Evolutionary conservation across 1,140 invertebrate species (phyloP).

Genomic region (Drosophila punjabiensis): DNA sequence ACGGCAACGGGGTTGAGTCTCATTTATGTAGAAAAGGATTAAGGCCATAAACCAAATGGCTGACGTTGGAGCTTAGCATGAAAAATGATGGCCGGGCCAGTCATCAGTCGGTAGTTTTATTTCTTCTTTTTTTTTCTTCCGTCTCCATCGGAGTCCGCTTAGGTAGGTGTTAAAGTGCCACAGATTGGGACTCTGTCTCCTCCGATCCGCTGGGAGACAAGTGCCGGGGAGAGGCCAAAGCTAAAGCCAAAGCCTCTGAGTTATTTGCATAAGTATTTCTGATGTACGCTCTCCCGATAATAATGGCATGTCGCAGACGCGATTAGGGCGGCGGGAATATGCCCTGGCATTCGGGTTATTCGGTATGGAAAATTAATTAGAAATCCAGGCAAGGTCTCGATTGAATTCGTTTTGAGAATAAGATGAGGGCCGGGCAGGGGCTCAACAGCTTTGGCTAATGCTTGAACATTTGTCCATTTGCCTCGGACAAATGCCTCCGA

Average conservation of each 20-base stretch:
- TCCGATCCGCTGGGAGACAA: slow-evolving; percentile 30
- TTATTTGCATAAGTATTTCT: slow-evolving; percentile 57
- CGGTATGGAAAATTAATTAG: slow-evolving; percentile 48
- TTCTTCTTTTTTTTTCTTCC: not conserved
- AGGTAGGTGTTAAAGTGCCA: slow-evolving; percentile 79
- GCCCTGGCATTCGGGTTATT: slow-evolving; percentile 32
- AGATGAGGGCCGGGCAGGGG: not conserved
- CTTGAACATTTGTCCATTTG: slow-evolving; percentile 71
- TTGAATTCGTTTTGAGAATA: slow-evolving; percentile 12
- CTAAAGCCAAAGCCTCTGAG: slow-evolving; percentile 38
- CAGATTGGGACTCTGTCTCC: slow-evolving; percentile 43
- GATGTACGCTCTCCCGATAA: slow-evolving; percentile 20
- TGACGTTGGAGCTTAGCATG: slow-evolving; percentile 82
- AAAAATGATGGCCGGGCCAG: slow-evolving; percentile 75
- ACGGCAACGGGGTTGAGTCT: slow-evolving; percentile 28
- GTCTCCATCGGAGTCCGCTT: slow-evolving; percentile 27
- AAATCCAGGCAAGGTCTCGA: slow-evolving; percentile 8
- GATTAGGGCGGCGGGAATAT: slow-evolving; percentile 26
- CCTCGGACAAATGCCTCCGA: slow-evolving; percentile 36
- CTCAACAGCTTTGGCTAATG: slow-evolving; percentile 58
- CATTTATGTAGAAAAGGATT: slow-evolving; percentile 84
- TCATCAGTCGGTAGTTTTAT: slow-evolving; percentile 58
- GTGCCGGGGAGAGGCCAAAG: slow-evolving; percentile 29
- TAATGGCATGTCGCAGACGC: slow-evolving; percentile 29
- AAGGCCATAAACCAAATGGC: slow-evolving; percentile 83